Evolutionary conservation across 2,888 invertebrate genomes (phyloP).

Genomic region (Sminthurinus aureus): DNA sequence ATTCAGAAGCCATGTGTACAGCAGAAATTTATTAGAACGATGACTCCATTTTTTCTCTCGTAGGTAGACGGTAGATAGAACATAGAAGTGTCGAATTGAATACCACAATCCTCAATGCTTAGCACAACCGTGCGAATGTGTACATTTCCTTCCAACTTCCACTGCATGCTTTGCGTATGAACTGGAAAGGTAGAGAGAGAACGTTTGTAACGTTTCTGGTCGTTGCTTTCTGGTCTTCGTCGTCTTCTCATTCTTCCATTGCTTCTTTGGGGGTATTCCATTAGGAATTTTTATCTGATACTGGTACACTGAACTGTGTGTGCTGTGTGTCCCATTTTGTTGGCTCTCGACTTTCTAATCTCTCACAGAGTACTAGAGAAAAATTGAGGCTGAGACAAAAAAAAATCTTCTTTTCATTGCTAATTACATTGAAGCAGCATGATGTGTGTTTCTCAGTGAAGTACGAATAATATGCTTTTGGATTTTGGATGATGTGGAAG

Average conservation of each 20-base stretch:
- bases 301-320: not conserved
- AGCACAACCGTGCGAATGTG: no score
- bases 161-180: not conserved
- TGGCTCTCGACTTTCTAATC: conserved; percentile 23
- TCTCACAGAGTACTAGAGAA: not conserved
- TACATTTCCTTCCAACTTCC: no score
- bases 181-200: not conserved
- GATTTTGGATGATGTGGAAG: no score
- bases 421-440: conserved; percentile 5
- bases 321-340: not conserved
- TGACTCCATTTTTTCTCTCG: not conserved
- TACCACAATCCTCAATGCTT: no score
- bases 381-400: conserved; percentile 33
- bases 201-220: no score
- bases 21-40: not conserved
- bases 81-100: no score
- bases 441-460: not conserved
- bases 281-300: not conserved
- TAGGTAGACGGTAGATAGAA: not conserved
- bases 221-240: no score
- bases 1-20: not conserved
- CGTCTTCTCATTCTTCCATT: no score
- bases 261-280: not conserved
- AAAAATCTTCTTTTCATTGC: conserved; percentile 14
- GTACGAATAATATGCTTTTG: not conserved